Conservation (phyloP, 2,797 vertebrate genomes). For the Nothura maculosa region DNA sequence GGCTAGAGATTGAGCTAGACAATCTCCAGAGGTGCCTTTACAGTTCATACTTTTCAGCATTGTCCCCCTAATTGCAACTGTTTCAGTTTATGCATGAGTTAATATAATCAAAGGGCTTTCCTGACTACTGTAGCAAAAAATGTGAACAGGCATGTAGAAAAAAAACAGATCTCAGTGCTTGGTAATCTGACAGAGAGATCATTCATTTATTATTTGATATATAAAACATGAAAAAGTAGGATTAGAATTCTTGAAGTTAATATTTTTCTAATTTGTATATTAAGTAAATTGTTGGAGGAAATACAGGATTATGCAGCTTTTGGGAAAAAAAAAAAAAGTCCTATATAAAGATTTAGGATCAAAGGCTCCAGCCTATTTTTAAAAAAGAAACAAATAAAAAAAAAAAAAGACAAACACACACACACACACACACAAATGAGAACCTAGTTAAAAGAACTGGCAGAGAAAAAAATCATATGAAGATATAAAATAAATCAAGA, state of each 20-base stretch:
- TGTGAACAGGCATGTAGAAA: not conserved
- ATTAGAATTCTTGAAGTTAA: not conserved
- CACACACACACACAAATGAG: not conserved
- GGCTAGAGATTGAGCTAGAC: not conserved
- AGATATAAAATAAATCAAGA: conserved; percentile 4
- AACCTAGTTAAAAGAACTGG: not conserved
- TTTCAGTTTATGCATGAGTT: not conserved
- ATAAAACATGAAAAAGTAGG: not conserved
- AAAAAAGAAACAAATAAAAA: not conserved
- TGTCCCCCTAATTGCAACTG: not conserved
- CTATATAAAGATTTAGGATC: not conserved
- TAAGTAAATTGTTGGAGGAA: not conserved
- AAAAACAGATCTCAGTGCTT: not conserved
- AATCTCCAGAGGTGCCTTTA: not conserved
- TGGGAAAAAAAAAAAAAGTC: not conserved
- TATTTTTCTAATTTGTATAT: not conserved
- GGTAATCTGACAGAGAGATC: not conserved
- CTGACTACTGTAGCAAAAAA: not conserved
- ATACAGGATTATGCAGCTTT: not conserved
- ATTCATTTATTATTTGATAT: not conserved
- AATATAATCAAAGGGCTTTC: not conserved
- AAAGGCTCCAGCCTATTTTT: not conserved
- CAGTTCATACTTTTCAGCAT: not conserved
- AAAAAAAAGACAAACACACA: not conserved
- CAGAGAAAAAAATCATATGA: not conserved